Percentiles rank a stretch among this genome's conserved stretches.
These are phyloP conservation scores for Darevskia nairensis DNA, from an alignment of 2,797 vertebrate species.

Conservation along the genomic window DNA sequence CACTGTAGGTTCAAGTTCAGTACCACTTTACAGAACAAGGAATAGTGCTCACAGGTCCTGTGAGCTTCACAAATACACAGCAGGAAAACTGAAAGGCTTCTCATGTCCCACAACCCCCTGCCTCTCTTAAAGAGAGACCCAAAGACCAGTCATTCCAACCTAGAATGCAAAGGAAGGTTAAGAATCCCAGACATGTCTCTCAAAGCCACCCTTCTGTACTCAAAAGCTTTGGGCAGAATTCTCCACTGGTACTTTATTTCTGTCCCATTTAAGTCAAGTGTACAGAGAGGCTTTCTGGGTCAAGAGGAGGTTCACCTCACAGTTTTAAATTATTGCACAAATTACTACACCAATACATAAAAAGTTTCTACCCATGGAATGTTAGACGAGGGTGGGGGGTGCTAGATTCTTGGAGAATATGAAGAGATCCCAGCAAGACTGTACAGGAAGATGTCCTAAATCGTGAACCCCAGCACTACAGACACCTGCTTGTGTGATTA, in stretches of 20 bases:
- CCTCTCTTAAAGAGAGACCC: background rate
- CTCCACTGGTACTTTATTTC: background rate
- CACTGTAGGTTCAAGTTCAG: slow-evolving; percentile 66
- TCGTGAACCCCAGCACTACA: background rate
- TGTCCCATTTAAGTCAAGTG: background rate
- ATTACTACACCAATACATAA: slow-evolving; percentile 67
- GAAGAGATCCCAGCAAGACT: background rate
- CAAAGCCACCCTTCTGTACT: background rate
- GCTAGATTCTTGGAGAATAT: background rate
- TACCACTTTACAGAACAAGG: slow-evolving; percentile 72
- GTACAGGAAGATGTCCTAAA: slow-evolving; percentile 29
- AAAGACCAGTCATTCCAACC: background rate
- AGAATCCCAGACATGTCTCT: background rate
- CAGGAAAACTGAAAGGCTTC: slow-evolving; percentile 54
- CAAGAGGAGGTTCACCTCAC: slow-evolving; percentile 60
- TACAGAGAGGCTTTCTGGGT: slow-evolving; percentile 48
- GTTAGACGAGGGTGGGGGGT: slow-evolving; percentile 13
- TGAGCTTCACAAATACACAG: slow-evolving; percentile 64
- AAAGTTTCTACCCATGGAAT: slow-evolving; percentile 65
- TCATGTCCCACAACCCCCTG: background rate
- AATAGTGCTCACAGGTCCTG: slow-evolving; percentile 61
- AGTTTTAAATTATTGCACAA: slow-evolving; percentile 71
- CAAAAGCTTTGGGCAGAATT: background rate
- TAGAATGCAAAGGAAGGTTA: background rate
- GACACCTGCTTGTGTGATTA: background rate